Evolutionary conservation across 2,113 vertebrate genomes (phyloP).

Genomic region (Hypocryptadius cinnamomeus): DNA sequence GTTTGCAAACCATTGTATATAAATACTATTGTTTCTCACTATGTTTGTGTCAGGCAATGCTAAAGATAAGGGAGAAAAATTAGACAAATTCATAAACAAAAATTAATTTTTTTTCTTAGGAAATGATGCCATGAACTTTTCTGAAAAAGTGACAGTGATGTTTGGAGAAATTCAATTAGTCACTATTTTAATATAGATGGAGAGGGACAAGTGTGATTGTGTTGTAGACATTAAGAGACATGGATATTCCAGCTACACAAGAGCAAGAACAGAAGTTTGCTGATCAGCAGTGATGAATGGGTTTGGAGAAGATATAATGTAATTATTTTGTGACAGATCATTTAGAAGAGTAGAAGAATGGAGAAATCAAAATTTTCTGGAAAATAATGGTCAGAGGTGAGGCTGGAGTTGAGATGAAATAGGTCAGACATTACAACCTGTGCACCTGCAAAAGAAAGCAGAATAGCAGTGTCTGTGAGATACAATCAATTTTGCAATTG

Average conservation of each 20-base stretch:
- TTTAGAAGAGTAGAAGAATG: neutral
- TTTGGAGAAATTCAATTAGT: neutral
- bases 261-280: neutral
- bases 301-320: neutral
- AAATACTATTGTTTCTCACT: neutral
- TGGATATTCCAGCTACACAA: neutral
- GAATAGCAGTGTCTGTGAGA: neutral
- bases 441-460: neutral
- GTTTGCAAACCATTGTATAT: neutral
- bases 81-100: neutral
- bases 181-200: neutral
- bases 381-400: neutral
- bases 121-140: neutral
- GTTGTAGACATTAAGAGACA: neutral
- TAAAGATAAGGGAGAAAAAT: neutral
- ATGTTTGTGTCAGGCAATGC: neutral
- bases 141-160: neutral
- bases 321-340: neutral
- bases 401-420: neutral
- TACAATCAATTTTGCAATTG: neutral
- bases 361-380: neutral
- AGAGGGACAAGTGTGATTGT: neutral
- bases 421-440: accelerated
- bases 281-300: neutral
- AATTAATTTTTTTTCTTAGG: neutral